Conservation (phyloP, 2,797 vertebrate genomes). For the Prionace glauca region DNA sequence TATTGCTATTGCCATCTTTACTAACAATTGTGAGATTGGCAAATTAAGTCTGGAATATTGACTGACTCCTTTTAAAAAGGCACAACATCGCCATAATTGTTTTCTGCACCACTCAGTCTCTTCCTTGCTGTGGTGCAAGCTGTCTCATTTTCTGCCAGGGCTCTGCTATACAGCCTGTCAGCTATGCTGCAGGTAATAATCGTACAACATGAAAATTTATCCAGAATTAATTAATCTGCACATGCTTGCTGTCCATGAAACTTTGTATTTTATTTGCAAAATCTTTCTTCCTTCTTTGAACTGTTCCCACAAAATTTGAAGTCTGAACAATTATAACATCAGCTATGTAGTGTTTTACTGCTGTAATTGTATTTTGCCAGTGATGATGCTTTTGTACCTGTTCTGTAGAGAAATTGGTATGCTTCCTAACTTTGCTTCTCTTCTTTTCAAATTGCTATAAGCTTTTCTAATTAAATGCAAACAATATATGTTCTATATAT, state of each 20-base stretch:
- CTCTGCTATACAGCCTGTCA: not conserved
- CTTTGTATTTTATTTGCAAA: not conserved
- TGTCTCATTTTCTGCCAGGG: not conserved
- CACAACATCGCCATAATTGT: not conserved
- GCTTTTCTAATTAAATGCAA: too few species aligned
- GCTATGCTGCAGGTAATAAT: not conserved
- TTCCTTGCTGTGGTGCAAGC: not conserved
- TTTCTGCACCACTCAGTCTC: not conserved
- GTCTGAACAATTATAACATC: not conserved
- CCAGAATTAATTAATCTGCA: not conserved
- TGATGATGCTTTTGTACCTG: too few species aligned
- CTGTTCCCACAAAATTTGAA: not conserved
- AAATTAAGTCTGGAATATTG: not conserved
- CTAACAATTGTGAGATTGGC: not conserved
- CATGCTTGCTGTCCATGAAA: not conserved
- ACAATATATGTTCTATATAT: too few species aligned
- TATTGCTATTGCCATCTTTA: not conserved
- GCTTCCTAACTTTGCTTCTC: too few species aligned
- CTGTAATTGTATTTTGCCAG: not conserved
- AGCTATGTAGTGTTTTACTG: not conserved
- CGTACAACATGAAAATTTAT: not conserved
- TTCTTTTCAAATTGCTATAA: too few species aligned
- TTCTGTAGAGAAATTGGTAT: too few species aligned
- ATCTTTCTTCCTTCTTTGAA: not conserved
- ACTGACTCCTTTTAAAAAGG: not conserved